A percentile compares a stretch with the other conserved stretches of the same genome.
Conservation (phyloP, 2,888 invertebrate genomes). For the Leptinotarsa tumamoca region DNA sequence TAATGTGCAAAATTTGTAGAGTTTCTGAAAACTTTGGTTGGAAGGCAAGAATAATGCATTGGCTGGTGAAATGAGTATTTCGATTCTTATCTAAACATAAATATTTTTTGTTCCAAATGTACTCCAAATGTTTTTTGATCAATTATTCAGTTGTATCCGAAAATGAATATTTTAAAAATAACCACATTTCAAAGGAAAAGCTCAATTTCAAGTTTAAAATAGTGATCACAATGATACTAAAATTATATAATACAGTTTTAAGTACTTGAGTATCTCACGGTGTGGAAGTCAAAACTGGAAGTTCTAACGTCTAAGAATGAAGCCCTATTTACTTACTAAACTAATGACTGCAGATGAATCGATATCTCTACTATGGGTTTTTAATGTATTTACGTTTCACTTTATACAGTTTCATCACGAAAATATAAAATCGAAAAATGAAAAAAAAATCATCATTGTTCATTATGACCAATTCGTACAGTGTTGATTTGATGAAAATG, state of each 20-base stretch:
- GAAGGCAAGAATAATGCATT: no score
- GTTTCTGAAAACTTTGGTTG: no score
- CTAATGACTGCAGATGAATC: slow-evolving; percentile 54
- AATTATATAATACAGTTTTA: slow-evolving; percentile 34
- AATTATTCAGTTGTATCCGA: neutral
- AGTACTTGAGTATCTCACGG: slow-evolving; percentile 42
- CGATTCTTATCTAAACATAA: neutral
- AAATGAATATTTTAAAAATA: neutral
- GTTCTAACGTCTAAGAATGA: slow-evolving; percentile 56
- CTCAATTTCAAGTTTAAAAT: neutral
- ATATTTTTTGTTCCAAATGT: neutral
- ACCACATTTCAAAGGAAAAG: neutral
- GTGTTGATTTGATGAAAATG: neutral
- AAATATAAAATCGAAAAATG: slow-evolving; percentile 5
- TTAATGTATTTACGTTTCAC: slow-evolving; percentile 22
- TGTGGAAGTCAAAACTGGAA: slow-evolving; percentile 53
- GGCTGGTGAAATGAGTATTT: no score
- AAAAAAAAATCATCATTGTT: neutral
- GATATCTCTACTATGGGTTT: slow-evolving; percentile 29
- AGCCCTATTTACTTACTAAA: slow-evolving; percentile 53
- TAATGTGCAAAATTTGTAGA: no score
- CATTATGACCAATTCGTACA: neutral
- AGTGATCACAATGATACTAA: neutral
- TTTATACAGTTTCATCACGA: neutral
- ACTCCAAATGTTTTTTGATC: neutral